Percentiles rank a stretch among this genome's conserved stretches.
These are phyloP conservation scores for Polylopha cassiicola DNA, from an alignment of 2,888 invertebrate species.

Conservation along the genomic window DNA sequence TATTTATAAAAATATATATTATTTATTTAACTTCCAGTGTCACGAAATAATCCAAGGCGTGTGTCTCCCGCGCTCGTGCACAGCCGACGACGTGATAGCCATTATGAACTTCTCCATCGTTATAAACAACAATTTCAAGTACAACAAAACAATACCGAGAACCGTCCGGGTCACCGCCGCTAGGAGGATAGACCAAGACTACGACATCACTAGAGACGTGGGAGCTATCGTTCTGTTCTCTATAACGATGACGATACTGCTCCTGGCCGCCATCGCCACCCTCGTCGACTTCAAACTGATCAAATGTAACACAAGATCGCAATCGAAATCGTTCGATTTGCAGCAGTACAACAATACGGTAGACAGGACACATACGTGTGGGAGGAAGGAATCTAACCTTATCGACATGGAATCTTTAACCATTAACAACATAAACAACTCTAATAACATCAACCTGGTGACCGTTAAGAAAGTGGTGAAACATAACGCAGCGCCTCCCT, in stretches of 20 bases:
- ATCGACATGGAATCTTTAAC: slow-evolving; percentile 31
- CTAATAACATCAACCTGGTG: slow-evolving; percentile 44
- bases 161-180: slow-evolving; percentile 44
- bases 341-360: slow-evolving; percentile 49
- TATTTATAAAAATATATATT: background rate
- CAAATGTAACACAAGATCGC: slow-evolving; percentile 43
- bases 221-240: slow-evolving; percentile 49
- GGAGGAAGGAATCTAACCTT: slow-evolving; percentile 31
- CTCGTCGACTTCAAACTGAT: slow-evolving; percentile 58
- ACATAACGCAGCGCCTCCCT: slow-evolving; percentile 43
- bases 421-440: slow-evolving; percentile 39
- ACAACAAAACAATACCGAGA: slow-evolving; percentile 54
- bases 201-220: slow-evolving; percentile 44
- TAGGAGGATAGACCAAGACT: slow-evolving; percentile 44
- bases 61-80: slow-evolving; percentile 70
- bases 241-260: slow-evolving; percentile 42
- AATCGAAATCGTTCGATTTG: slow-evolving; percentile 56
- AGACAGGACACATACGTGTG: slow-evolving; percentile 23
- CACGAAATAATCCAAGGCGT: slow-evolving; percentile 58
- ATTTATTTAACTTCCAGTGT: slow-evolving; percentile 52
- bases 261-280: slow-evolving; percentile 60
- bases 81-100: slow-evolving; percentile 54
- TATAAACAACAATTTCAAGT: slow-evolving; percentile 59
- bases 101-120: slow-evolving; percentile 69
- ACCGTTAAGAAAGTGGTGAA: slow-evolving; percentile 46